These are phyloP conservation scores for Pristionchus entomophagus DNA, from an alignment of 2,888 invertebrate genomes.

Conservation along the genomic window DNA sequence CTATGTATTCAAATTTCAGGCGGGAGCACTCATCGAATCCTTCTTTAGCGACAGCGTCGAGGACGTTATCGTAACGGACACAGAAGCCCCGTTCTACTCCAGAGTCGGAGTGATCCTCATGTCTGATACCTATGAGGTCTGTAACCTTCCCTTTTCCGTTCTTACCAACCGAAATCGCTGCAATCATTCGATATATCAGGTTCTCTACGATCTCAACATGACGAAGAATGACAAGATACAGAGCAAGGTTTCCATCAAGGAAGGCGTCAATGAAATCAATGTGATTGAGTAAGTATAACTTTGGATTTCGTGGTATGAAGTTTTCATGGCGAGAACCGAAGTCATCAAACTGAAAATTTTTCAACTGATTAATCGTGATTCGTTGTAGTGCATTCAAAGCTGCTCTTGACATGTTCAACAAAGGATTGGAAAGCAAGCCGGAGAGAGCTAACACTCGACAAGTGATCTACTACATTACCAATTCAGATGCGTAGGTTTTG, in stretches of 20 bases:
- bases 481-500: background rate
- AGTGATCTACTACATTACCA: background rate
- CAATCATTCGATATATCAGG: background rate
- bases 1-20: background rate
- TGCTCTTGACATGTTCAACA: background rate
- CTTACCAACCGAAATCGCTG: background rate
- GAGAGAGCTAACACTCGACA: background rate
- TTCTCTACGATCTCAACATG: background rate
- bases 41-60: background rate
- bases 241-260: background rate
- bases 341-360: background rate
- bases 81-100: background rate
- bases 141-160: background rate
- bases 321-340: background rate
- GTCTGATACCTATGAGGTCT: background rate
- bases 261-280: background rate
- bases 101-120: conserved; percentile 12
- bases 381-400: background rate
- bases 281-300: background rate
- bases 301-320: background rate
- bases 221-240: conserved; percentile 17
- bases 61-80: background rate
- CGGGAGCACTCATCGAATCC: background rate
- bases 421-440: background rate
- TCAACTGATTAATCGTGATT: background rate